Evolutionary conservation across 2,797 vertebrate species (phyloP), one percentile per base, ranked within the genome.

Genomic region (Hydrolagus colliei): DNA sequence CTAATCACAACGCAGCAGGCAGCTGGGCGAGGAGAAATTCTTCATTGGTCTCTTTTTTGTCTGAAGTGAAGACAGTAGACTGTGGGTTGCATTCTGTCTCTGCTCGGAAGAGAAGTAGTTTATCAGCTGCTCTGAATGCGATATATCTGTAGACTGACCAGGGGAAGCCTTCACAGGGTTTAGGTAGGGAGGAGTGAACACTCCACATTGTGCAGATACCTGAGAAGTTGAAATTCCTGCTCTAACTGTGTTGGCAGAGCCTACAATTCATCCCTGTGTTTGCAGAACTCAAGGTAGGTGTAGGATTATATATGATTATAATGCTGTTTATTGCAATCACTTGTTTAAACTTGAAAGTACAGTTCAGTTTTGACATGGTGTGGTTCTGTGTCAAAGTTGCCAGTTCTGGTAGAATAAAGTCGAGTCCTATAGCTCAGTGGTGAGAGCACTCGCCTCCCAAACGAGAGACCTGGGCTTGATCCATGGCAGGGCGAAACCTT

Each of bases 1-100:
- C 20, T 63, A 84, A 63, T 67, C 79, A 84, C 41, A 35, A 68
- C 16, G 20, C 79, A 84, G 79, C 20, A 35, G 71, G 79, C 79
- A 84, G 41, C 65, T 71, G 79, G 32, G 27, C 68, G 79, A 20
- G 68, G 65, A 41, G 27, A 32, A 71, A 12, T 41, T 71, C 79
- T 71, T 41, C 79, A 41, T 22, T 12, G 8, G 65, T 35, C 79
- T 20, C 27, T 27, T 27, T 84, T 71, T 13, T 71, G 27, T 67
- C 13, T 67, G 18, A 35, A 67, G 65, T 68, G 79, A 11, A 11
- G 27, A 41, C 10, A 84, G 79, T 5, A 71, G 65, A 71, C 79
- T 67, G 78, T 35, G 62, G 78, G 78, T 65, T 65, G 61, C 62
- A 80, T 22, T 27, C 7, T 71, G 63, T 71, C 79, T 18, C 27